phyloP scores from a whole-genome alignment of 2,888 invertebrate species.

The Xylophagus ater region DNA sequence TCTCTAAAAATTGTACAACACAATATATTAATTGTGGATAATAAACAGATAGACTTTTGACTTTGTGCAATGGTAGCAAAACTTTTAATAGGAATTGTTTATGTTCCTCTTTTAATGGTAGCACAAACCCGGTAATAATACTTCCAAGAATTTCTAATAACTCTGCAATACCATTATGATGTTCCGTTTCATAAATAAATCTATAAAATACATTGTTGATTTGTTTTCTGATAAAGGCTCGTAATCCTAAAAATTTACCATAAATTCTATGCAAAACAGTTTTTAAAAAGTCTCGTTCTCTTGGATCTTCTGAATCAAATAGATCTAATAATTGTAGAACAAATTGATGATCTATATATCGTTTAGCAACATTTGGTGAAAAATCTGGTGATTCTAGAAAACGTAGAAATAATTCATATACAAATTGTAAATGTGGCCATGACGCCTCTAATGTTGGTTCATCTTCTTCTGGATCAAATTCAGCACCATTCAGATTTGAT shows the following conservation, averaged over 20 bases:
- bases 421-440: constrained; percentile 98
- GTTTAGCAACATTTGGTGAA: constrained; percentile 75
- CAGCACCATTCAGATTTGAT: constrained; percentile 66
- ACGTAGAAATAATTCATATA: constrained; percentile 96
- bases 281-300: constrained; percentile 97
- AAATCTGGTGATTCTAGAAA: constrained; percentile 98
- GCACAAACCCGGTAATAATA: constrained; percentile 99
- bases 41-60: constrained; percentile 93
- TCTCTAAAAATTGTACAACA: constrained; percentile 99
- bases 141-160: constrained; percentile 97
- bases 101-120: constrained; percentile 98
- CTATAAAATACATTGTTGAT: constrained; percentile 98
- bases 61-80: constrained; percentile 96
- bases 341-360: constrained; percentile 93
- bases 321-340: constrained; percentile 95
- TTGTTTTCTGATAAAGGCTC: constrained; percentile 99
- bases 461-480: constrained; percentile 99
- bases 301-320: constrained; percentile 98
- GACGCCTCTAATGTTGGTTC: constrained; percentile 98
- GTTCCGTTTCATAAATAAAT: constrained; percentile 99
- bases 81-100: constrained; percentile 98
- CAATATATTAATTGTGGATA: constrained; percentile 99
- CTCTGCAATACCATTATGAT: constrained; percentile 98
- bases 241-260: constrained; percentile 96
- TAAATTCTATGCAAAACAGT: constrained; percentile 99